Conservation (phyloP, 2,113 vertebrate species). For the Himantopus leucocephalus region DNA sequence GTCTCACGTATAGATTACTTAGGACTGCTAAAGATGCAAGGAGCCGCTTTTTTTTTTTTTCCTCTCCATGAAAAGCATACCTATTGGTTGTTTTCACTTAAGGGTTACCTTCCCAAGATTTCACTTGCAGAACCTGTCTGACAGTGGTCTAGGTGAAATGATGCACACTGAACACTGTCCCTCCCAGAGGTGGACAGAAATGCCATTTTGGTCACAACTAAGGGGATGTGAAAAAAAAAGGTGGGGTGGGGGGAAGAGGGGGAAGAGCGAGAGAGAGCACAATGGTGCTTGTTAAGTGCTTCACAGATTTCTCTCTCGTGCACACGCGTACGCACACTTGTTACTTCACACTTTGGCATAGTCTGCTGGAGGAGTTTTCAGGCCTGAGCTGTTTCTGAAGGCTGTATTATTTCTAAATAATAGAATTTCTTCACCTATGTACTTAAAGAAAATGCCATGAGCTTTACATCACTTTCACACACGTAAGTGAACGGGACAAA, state of each 20-base stretch:
- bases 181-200: not conserved
- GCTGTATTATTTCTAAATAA: not conserved
- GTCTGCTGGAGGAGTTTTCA: conserved; percentile 38
- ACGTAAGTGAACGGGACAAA: not conserved
- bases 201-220: conserved; percentile 22
- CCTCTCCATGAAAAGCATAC: not conserved
- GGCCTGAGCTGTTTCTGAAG: conserved; percentile 56
- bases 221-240: not conserved
- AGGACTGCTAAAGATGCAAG: not conserved
- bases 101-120: not conserved
- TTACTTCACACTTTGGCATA: conserved; percentile 24
- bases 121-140: not conserved
- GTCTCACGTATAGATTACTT: not conserved
- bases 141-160: not conserved
- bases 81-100: not conserved
- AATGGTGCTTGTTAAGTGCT: not conserved
- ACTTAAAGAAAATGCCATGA: not conserved
- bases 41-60: too few relatives aligned
- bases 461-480: not conserved
- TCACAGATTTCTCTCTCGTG: not conserved
- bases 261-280: not conserved
- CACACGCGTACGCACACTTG: rapidly evolving
- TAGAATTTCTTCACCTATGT: not conserved
- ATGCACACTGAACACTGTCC: not conserved
- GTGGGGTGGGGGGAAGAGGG: not conserved